Evolutionary conservation across 2,888 invertebrate species (phyloP), one percentile per base, ranked within the genome.

Genomic region (Venusia cambrica): DNA sequence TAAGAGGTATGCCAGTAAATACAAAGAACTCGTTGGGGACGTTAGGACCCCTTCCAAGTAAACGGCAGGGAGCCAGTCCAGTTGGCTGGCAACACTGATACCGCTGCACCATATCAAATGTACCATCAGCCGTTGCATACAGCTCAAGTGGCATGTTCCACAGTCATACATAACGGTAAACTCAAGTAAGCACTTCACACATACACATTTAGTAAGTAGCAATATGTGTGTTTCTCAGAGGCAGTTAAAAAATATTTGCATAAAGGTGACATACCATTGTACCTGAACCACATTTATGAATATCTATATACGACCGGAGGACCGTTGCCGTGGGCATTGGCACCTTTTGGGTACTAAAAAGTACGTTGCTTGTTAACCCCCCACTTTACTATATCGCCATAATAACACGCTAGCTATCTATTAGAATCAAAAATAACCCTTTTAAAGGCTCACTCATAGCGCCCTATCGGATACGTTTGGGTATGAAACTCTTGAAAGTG

Each of bases 131-230:
- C 7, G n/a, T 9, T 3, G 18, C 25, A 30, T 27, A 42, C 32
- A 11, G 40, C 33, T 37, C 30, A 47, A 11, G 30, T 13, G 3
- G 22, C 13, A 21, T 7, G 21, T 21, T 15, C 7, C 15, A 33
- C 33, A 26, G 33, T 26, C 26, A 15, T 12, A 2, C 10, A 25
- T 26, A 26, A 25, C 19, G 6, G 32, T 7, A 4, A 20, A 29
- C 12, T 19, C 4, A 2, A 14, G 6, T 1, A 12, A 24, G 13
- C 13, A 24, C 13, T 13, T 14, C 7, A 13, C 21, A 2, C 7
- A 20, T 18, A 11, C 11, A 21, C 11, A 21, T 7, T 11, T 14
- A 12, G 13, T 9, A 19, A 14, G 13, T 6, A 11, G 17, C 5
- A 10, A 28, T 1, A 15, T 25, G 9, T 6, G 22, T 24, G 13